Conservation (phyloP, 2,888 invertebrate genomes). For the Spisula solida region DNA sequence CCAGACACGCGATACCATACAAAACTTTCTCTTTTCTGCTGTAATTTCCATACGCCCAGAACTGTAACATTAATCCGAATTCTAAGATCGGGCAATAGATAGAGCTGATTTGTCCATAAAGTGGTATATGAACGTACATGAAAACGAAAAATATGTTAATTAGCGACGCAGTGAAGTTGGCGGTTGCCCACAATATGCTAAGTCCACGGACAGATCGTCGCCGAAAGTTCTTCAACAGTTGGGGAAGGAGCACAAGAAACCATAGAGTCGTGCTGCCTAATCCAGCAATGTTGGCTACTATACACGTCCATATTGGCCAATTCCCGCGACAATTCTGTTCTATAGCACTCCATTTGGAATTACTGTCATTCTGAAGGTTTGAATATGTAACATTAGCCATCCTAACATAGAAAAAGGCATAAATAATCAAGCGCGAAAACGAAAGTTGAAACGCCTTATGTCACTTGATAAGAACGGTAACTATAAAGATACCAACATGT, state of each 20-base stretch:
- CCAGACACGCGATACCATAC: conserved; percentile 61
- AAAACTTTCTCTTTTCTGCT: conserved; percentile 50
- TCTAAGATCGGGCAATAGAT: conserved; percentile 75
- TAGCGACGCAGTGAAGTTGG: conserved; percentile 76
- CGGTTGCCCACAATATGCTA: conserved; percentile 75
- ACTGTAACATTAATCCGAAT: conserved; percentile 72
- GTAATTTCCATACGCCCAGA: conserved; percentile 72
- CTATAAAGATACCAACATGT: neutral
- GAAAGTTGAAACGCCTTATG: neutral
- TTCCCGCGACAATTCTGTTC: conserved; percentile 73
- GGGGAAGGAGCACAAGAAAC: conserved; percentile 77
- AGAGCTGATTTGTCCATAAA: conserved; percentile 74
- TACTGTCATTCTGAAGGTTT: neutral
- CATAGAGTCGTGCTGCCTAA: conserved; percentile 74
- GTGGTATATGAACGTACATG: conserved; percentile 66
- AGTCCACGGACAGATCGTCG: conserved; percentile 76
- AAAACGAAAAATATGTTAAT: conserved; percentile 77
- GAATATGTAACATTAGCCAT: conserved; percentile 1
- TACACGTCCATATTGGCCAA: conserved; percentile 75
- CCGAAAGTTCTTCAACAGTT: conserved; percentile 77
- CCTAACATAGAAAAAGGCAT: neutral
- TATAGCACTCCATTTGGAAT: conserved; percentile 45
- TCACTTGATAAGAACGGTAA: neutral
- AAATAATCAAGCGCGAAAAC: neutral
- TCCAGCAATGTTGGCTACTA: conserved; percentile 72